Evolutionary conservation across 2,797 vertebrate species (phyloP), one percentile per base, ranked within the genome.

Genomic region (Coluber constrictor): DNA sequence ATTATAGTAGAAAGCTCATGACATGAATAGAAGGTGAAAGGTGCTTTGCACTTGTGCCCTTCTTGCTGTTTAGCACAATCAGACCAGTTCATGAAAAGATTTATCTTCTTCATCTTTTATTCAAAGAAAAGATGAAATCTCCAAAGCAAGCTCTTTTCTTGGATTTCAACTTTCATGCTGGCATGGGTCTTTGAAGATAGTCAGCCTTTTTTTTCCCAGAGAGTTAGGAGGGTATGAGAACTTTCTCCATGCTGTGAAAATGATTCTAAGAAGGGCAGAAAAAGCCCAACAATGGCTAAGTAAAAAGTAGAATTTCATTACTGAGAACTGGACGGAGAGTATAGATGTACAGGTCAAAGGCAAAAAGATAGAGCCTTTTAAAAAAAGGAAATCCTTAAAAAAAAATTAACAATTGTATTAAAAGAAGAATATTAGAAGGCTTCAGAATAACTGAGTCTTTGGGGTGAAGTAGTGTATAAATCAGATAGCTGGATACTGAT

Each of bases 141-240:
- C 94, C 79, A 96, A 93, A 90, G 95, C 87, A 93, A 95, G 93
- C 66, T 90, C 93, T 83, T 88, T 89, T 95, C 94, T 96, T 93
- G 94, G 95, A 93, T 95, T 96, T 90, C 90, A 90, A 91, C 93
- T 95, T 97, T 95, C 94, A 96, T 90, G 93, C 94, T 95, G 94
- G 91, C 94, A 94, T 23, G 91, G 89, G 94, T 57, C 95, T 97
- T 96, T 96, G 96, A 97, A 96, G 95, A 96, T 94, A 95, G 96
- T 96, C 95, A 94, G 92, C 91, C 93, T 93, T 91, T 96, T 95
- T 95, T 66, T 32, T n/a, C 47, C 18, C n/a, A 95, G 92, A 94
- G 95, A 88, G 90, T 91, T 94, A 96, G 95, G 88, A 96, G 92
- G 95, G 96, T 96, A 97, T 95, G 95, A 95, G 61, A 96, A 94